These are phyloP conservation scores for Agelastica alni DNA, from an alignment of 2,888 invertebrate species.

Conservation along the genomic window DNA sequence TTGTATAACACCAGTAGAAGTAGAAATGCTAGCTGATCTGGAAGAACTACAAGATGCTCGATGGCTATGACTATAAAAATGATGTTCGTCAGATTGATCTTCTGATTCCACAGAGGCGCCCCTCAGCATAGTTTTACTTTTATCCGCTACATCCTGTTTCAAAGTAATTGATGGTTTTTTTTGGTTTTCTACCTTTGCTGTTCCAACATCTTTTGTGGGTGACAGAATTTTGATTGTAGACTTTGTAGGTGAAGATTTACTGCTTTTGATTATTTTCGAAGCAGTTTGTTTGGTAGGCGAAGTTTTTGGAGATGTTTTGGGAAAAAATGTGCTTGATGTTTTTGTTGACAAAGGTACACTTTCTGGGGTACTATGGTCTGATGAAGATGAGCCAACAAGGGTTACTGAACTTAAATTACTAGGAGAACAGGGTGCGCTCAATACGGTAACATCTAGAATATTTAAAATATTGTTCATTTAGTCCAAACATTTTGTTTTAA, in stretches of 20 bases:
- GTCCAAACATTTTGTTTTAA: too few species aligned
- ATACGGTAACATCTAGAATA: constrained; percentile 54
- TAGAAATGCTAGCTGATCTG: constrained; percentile 52
- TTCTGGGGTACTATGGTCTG: constrained; percentile 52
- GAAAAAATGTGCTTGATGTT: constrained; percentile 4
- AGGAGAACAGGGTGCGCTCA: constrained; percentile 70
- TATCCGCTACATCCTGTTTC: constrained; percentile 29
- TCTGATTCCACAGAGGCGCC: constrained; percentile 39
- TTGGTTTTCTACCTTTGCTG: constrained; percentile 18
- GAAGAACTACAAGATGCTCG: constrained; percentile 51
- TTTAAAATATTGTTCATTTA: neutral
- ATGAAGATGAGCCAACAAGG: constrained; percentile 65
- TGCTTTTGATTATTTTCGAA: constrained; percentile 23
- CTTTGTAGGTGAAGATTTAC: constrained; percentile 28
- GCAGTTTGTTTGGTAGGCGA: constrained; percentile 26
- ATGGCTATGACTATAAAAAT: constrained; percentile 43
- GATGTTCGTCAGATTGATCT: constrained; percentile 34
- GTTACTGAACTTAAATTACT: constrained; percentile 76
- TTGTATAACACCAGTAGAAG: constrained; percentile 49
- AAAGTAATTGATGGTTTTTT: constrained; percentile 31
- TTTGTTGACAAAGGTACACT: constrained; percentile 10
- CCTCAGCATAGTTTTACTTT: constrained; percentile 30
- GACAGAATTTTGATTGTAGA: constrained; percentile 21
- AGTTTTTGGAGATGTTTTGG: constrained; percentile 22
- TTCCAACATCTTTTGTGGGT: constrained; percentile 26